Conservation (phyloP, 2,888 invertebrate genomes). For the Ochropleura leucogaster region DNA sequence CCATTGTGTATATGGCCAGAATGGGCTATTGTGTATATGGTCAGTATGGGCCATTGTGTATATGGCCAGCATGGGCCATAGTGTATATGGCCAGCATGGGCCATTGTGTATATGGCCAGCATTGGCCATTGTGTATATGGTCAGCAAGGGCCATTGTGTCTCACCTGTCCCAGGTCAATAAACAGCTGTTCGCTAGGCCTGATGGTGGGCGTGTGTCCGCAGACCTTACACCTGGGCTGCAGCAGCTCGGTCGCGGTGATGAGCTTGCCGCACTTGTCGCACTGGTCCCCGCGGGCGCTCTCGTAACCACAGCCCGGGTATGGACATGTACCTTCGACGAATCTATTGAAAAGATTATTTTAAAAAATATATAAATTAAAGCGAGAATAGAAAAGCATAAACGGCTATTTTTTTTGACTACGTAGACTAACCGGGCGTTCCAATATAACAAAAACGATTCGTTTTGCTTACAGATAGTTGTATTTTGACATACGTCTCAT, state of each 20-base stretch:
- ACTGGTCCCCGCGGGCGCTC: constrained; percentile 99
- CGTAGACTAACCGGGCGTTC: too few species aligned
- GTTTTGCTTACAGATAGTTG: too few species aligned
- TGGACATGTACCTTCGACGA: constrained; percentile 99
- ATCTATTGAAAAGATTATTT: constrained; percentile 87
- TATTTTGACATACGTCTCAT: too few species aligned
- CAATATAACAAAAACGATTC: too few species aligned
- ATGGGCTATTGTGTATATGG: too few species aligned
- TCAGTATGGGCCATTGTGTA: background rate
- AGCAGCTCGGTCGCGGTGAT: constrained; percentile 97
- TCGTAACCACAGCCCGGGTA: constrained; percentile 96
- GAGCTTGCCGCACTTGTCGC: constrained; percentile 98
- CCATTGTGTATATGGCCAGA: background rate
- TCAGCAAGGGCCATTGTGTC: too few species aligned
- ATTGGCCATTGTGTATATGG: background rate
- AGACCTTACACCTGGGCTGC: constrained; percentile 96
- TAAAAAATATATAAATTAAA: background rate
- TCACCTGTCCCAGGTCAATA: constrained; percentile 96
- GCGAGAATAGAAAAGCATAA: background rate
- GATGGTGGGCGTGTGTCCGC: constrained; percentile 93
- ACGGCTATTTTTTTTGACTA: too few species aligned
- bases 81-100: background rate
- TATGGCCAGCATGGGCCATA: background rate
- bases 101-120: background rate
- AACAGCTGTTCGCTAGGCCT: constrained; percentile 97